phyloP scores from a whole-genome alignment of 2,113 vertebrate species.

The Ranitomeya imitator region DNA sequence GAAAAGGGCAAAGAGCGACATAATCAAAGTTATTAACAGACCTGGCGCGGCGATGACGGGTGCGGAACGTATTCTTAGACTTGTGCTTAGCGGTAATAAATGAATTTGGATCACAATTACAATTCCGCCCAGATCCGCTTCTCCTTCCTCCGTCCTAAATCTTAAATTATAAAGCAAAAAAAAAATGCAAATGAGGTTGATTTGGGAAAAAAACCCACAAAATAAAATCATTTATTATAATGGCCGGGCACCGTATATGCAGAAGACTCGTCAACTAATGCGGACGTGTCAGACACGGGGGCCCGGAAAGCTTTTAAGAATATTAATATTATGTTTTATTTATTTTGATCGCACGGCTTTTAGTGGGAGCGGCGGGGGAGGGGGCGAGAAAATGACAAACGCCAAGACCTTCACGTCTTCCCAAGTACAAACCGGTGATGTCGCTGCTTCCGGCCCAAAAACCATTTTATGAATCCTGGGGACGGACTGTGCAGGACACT shows the following conservation, averaged over 20 bases:
- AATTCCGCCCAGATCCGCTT: not conserved
- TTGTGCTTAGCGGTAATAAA: not conserved
- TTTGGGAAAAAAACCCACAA: not conserved
- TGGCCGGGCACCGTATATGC: not conserved
- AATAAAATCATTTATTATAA: constrained; percentile 27
- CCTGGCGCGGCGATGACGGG: not conserved
- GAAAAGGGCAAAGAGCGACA: not conserved
- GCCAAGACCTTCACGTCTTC: constrained; percentile 5
- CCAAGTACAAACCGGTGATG: constrained; percentile 14
- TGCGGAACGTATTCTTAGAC: not conserved
- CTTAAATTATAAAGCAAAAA: not conserved
- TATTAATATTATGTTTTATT: constrained; percentile 55
- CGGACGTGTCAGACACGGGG: constrained; percentile 9
- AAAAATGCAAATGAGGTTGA: not conserved
- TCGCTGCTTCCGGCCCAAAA: not conserved
- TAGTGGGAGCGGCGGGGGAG: not conserved
- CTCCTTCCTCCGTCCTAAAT: not conserved
- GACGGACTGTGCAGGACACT: not conserved
- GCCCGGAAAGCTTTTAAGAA: constrained; percentile 55
- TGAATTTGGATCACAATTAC: not conserved
- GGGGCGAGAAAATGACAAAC: not conserved
- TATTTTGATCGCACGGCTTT: constrained; percentile 43
- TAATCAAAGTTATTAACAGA: not conserved
- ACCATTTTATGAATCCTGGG: not conserved
- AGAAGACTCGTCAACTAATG: not conserved